These are phyloP conservation scores for Sarcophaga carnaria DNA, from an alignment of 2,888 invertebrate genomes.

Conservation along the genomic window DNA sequence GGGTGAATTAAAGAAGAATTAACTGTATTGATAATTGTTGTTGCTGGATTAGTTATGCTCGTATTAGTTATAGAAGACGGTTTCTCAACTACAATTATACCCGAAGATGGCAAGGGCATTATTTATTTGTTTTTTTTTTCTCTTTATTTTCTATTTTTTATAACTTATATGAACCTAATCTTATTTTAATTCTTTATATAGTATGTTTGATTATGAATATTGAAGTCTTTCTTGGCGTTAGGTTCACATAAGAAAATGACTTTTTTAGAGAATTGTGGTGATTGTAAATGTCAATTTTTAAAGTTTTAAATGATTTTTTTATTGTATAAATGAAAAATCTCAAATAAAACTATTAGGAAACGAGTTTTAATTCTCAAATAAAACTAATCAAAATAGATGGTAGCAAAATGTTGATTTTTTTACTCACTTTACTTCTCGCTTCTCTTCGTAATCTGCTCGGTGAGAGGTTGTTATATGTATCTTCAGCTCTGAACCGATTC, in stretches of 20 bases:
- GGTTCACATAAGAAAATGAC: conserved; percentile 13
- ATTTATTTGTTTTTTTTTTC: conserved; percentile 34
- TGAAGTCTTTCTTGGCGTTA: conserved; percentile 39
- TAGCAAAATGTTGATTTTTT: conserved; percentile 36
- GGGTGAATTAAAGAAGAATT: conserved; percentile 47
- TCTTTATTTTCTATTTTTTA: no score
- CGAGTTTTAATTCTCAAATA: conserved; percentile 28
- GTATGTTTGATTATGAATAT: conserved; percentile 18
- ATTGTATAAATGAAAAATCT: conserved; percentile 16
- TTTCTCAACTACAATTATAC: conserved; percentile 79
- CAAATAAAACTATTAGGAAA: conserved; percentile 18
- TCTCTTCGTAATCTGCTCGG: neutral
- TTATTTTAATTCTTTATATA: conserved; percentile 18
- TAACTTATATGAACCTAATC: neutral
- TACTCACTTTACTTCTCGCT: conserved; percentile 49
- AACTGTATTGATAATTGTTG: conserved; percentile 50
- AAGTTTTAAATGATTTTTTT: conserved; percentile 5
- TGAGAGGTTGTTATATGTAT: neutral
- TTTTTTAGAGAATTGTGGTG: conserved; percentile 16
- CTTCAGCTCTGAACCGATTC: neutral
- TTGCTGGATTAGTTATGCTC: conserved; percentile 63
- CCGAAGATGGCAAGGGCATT: conserved; percentile 78
- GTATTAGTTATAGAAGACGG: conserved; percentile 66
- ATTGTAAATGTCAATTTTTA: conserved; percentile 4
- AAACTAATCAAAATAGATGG: conserved; percentile 36